Base-by-base conservation (phyloP, 2,113 vertebrate species). In the Glareola pratincola region DNA sequence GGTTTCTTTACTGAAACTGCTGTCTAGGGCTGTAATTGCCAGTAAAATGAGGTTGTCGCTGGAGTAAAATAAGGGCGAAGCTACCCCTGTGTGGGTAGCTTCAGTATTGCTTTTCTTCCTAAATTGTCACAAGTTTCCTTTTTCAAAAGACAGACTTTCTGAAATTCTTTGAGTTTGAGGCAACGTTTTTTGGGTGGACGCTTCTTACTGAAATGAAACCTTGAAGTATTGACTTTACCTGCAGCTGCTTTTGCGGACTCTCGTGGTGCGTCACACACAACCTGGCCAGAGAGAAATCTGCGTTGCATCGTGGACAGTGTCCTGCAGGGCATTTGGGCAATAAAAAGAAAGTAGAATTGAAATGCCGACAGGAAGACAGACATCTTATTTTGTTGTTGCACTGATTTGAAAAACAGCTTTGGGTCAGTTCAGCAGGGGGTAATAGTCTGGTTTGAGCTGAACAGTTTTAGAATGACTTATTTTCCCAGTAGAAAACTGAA, bases 321-420 rank as follows among this genome's bases (percentile, higher is more conserved):
- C 80, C 64, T 85, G 66, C 64, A 74, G 85, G 63, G 63, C 34
- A 71, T 73, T 88, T 84, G 4, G 4, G 71, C 69, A n/a, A 37
- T 53, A 68, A 84, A 84, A 85, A 64, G 64, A 75, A 88, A 92
- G 43, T 41, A 93, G 59, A 67, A 59, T 29, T 68, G 76, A 78
- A 84, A 84, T 68, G 77, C 48, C 2, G 4, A 57, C 57, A 91
- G 73, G 76, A 96, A 92, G 54, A 92, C 73, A 86, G 71, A 63
- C 64, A 8, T 80, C 68, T 93, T 92, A 90, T 43, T 94, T 95
- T 94, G 59, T 66, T 92, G 48, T 76, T 88, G 67, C 75, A 60
- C 39, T 92, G 83, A 81, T 86, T 37, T 68, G 34, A 87, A 86
- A 94, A 96, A 84, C 43, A 95, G 36, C 76, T 94, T 94, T 86